Conservation (phyloP, 2,113 vertebrate genomes). For the Cathartes aura region DNA sequence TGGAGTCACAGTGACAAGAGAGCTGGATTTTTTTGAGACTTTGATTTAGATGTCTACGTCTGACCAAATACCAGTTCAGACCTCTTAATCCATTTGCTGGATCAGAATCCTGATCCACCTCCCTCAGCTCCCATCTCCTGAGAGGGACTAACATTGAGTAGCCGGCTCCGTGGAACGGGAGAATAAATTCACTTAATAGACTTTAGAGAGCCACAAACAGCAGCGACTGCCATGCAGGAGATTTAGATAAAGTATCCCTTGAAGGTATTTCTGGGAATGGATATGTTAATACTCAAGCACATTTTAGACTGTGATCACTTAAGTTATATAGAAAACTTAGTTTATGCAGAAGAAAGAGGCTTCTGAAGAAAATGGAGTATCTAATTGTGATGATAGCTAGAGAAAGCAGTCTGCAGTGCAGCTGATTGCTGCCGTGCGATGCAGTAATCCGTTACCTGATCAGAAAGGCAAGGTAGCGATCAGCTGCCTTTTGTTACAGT, state of each 20-base stretch:
- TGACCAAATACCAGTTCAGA: not conserved
- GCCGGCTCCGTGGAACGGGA: not conserved
- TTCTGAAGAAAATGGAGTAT: not conserved
- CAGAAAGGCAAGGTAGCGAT: not conserved
- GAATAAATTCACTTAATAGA: not conserved
- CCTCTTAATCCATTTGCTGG: not conserved
- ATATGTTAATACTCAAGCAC: not conserved
- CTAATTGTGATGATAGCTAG: not conserved
- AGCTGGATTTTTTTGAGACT: not conserved
- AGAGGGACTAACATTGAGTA: not conserved
- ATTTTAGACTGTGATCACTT: not conserved
- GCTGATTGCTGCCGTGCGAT: rapidly evolving
- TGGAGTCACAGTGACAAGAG: not conserved
- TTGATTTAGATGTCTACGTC: not conserved
- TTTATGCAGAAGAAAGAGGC: not conserved
- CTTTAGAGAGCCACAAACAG: not conserved
- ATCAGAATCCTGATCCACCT: not conserved
- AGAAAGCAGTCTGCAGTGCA: not conserved
- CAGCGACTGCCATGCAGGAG: not conserved
- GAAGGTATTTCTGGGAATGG: not conserved
- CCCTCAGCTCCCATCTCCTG: not conserved
- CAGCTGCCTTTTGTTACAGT: not conserved
- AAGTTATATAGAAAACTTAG: not conserved
- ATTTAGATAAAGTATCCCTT: not conserved
- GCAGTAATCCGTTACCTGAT: not conserved